Evolutionary conservation across 2,113 vertebrate species (phyloP), one percentile per base, ranked within the genome.

Genomic region (Cardinalis cardinalis): DNA sequence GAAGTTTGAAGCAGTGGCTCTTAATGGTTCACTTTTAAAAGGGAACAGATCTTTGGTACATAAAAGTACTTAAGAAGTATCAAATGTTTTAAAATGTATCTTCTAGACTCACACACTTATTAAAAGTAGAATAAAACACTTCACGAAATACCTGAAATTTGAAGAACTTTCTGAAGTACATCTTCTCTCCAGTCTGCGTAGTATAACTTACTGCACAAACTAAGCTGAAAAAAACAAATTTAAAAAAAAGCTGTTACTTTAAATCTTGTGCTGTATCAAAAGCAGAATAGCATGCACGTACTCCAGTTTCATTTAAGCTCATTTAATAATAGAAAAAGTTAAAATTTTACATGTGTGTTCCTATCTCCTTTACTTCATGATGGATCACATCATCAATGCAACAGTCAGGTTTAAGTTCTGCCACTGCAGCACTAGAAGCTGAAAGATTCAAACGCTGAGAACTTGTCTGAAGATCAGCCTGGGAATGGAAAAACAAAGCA

Each of bases 111-210:
- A 69, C 15, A 7, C n/a, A 52, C 32, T 72, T 81, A 49, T 3
- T 60, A 84, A 17, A 85, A 61, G 14, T 20, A 81, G n/a, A 85
- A 17, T 43, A 82, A 29, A 59, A 19, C 65, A 60, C 23, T 75
- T 95, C 15, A 61, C 10, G 19, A 24, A 88, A 81, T 98, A 99
- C 99, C 99, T 99, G 99, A 97, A 99, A 99, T 97, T 99, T 99
- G 97, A 99, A 99, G 98, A 99, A 99, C 95, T 99, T 99, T 84
- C 99, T 98, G 97, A 99, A 99, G 96, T 99, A 99, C 97, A 99
- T 98, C 96, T 99, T 99, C 96, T 99, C 99, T 96, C 99, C 99
- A 14, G 96, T 97, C 91, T 99, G 99, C 1, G 98, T 99, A 87
- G 99, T 99, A 73, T 99, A 99, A 95, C 99, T 99, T 94, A 99